A percentile compares a stretch with the other conserved stretches of the same genome.
Evolutionary conservation across 2,113 vertebrate species (phyloP).

Genomic region (Elephantulus edwardii): DNA sequence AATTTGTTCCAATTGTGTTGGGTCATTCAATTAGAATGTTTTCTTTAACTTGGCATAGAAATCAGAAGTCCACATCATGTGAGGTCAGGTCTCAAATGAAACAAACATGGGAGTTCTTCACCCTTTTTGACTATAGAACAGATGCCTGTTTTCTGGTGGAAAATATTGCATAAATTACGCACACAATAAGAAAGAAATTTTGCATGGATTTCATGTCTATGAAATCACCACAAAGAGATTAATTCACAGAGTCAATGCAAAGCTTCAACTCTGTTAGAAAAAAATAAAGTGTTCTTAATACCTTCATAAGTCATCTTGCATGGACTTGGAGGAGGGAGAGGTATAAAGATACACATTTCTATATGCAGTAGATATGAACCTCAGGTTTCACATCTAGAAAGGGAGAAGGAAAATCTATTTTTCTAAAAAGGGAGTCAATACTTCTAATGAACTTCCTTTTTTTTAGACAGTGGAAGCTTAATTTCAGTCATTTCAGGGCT

Average conservation of each 20-base stretch:
- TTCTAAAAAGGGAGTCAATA: slow-evolving; percentile 14
- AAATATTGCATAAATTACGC: slow-evolving; percentile 43
- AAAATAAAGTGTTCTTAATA: not conserved
- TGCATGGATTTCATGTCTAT: not conserved
- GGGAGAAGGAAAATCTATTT: not conserved
- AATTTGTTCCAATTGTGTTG: not conserved
- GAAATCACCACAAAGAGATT: slow-evolving; percentile 7
- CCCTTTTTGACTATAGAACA: slow-evolving; percentile 28
- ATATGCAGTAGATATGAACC: not conserved
- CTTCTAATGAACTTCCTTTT: not conserved
- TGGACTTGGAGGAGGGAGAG: not conserved
- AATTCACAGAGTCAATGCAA: not conserved
- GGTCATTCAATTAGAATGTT: slow-evolving; percentile 46
- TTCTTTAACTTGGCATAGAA: not conserved
- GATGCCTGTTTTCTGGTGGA: slow-evolving; percentile 53
- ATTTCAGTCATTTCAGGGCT: not conserved
- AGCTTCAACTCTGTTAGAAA: not conserved
- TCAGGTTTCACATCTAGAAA: not conserved
- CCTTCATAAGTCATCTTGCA: not conserved
- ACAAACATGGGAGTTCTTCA: not conserved
- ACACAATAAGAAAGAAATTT: slow-evolving; percentile 32
- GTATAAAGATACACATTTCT: not conserved
- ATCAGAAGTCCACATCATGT: slow-evolving; percentile 31
- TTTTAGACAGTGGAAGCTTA: not conserved
- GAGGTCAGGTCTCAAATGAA: slow-evolving; percentile 36